These are phyloP conservation scores for Fulica atra DNA, from an alignment of 2,113 vertebrate genomes.

Conservation along the genomic window DNA sequence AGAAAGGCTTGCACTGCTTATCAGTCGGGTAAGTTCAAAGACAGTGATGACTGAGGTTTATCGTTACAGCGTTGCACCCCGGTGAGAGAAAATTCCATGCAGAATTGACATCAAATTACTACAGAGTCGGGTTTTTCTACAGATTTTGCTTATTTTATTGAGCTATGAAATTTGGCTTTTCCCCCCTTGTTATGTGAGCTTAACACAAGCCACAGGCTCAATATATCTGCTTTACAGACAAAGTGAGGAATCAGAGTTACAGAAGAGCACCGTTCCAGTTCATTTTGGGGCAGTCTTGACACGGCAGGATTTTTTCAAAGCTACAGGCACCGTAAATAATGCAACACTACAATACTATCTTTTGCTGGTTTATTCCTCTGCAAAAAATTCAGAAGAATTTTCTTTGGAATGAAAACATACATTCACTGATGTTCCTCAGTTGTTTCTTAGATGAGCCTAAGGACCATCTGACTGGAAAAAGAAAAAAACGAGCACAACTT, in stretches of 20 bases:
- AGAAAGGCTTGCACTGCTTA: conserved; percentile 12
- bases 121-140: neutral
- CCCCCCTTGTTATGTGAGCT: neutral
- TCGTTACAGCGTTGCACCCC: neutral
- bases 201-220: neutral
- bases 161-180: neutral
- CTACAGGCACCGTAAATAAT: neutral
- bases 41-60: conserved; percentile 21
- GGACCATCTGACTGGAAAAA: neutral
- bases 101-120: neutral
- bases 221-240: neutral
- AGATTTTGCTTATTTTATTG: neutral
- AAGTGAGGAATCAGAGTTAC: neutral
- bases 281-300: neutral
- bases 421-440: neutral
- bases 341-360: neutral
- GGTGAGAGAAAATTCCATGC: neutral
- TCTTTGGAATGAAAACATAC: neutral
- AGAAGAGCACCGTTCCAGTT: neutral
- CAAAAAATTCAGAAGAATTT: neutral
- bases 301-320: neutral
- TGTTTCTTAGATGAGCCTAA: neutral
- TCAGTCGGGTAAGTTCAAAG: conserved; percentile 24
- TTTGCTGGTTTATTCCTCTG: neutral
- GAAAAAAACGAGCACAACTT: neutral